Conservation (phyloP, 1,140 invertebrate genomes). For the Homarus americanus region DNA sequence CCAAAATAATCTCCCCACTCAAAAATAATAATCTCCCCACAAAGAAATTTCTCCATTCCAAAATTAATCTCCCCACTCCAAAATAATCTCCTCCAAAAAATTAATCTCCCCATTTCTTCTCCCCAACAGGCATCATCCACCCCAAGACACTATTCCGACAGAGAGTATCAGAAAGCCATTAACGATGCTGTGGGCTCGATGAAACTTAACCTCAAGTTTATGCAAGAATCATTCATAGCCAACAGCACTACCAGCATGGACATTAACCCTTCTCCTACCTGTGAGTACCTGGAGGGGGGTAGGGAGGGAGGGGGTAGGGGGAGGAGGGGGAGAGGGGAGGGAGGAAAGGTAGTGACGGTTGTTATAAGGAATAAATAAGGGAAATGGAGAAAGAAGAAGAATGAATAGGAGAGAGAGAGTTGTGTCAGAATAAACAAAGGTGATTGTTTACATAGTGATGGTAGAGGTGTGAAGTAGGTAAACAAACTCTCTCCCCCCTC, state of each 20-base stretch:
- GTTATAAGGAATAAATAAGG: no score
- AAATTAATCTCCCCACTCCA: not conserved
- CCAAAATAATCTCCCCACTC: not conserved
- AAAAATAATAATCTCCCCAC: not conserved
- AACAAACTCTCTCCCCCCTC: not conserved
- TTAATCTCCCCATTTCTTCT: not conserved
- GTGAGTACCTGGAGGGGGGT: constrained; percentile 37
- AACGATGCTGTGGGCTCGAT: constrained; percentile 27
- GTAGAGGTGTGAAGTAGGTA: no score
- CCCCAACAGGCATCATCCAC: constrained; percentile 38
- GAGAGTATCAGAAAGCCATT: constrained; percentile 34
- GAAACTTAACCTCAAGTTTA: constrained; percentile 44
- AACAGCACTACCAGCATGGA: constrained; percentile 49
- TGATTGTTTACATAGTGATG: no score
- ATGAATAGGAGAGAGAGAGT: no score
- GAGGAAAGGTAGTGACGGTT: no score
- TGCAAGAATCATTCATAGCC: not conserved
- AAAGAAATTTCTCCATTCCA: not conserved
- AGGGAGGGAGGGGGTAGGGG: no score
- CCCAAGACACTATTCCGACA: constrained; percentile 31
- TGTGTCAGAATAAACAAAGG: no score
- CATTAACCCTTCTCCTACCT: constrained; percentile 49
- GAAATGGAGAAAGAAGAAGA: no score
- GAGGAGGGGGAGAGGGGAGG: no score
- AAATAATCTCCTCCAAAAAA: not conserved